Evolutionary conservation across 2,888 invertebrate species (phyloP), one percentile per base, ranked within the genome.

Genomic region (Mesorhabditis belari): DNA sequence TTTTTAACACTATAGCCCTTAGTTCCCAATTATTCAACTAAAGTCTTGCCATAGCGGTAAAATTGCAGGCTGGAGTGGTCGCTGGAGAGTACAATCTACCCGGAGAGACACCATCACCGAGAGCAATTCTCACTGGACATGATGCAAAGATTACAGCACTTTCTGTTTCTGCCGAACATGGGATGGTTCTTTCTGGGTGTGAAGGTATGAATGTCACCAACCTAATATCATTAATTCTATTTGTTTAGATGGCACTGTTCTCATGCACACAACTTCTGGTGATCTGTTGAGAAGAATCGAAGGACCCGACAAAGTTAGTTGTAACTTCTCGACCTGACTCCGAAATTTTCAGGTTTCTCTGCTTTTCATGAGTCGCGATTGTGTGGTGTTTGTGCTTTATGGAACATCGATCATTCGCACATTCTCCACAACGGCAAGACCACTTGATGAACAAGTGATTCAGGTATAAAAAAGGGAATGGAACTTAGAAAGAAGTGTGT

Each of bases 221-320:
- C 23, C 24, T 61, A 35, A 23, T 57, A 27, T 9, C 27, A 19
- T 24, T 28, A 23, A 51, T 17, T 65, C 35, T n/a, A 23, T 26
- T 24, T 19, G 6, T 35, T 12, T 82, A 92, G 95, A 89, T 85
- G 96, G 96, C 0, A 93, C 94, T 0, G 92, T 96, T 50, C 86
- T 98, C 68, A 91, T 98, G 62, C 98, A 98, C 84, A 96, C 98
- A 63, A 93, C 95, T 21, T 91, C 92, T 83, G 98, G 98, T 53
- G 98, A 98, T 83, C 85, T 96, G 55, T 85, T 98, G 72, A 87
- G 95, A 73, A 90, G 92, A n/a, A 84, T 95, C 17, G 62, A 64
- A 26, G 71, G 65, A 3, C 56, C 58, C 2, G 65, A 65, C 51
- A 44, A 54, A 5, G 44, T 35, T 17, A 35, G n/a, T 9, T 35